A percentile compares a stretch with the other conserved stretches of the same genome.
These are phyloP conservation scores for Suillia variegata DNA, from an alignment of 2,888 invertebrate genomes.

Conservation along the genomic window DNA sequence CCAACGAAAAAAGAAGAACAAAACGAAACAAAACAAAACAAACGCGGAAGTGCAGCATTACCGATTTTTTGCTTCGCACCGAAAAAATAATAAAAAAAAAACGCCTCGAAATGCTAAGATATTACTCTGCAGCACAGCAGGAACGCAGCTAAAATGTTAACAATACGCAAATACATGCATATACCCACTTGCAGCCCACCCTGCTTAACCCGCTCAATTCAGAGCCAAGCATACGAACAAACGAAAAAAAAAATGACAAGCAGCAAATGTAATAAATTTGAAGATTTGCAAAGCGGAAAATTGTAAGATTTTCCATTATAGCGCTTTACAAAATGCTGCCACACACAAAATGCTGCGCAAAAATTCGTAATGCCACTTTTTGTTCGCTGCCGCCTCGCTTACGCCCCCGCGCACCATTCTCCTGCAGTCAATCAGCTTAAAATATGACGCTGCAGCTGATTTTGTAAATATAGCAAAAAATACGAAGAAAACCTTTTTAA, in stretches of 20 bases:
- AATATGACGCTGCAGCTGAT: slow-evolving; percentile 1
- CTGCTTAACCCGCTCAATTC: too few relatives aligned
- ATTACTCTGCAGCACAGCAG: background rate
- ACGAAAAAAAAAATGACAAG: slow-evolving; percentile 7
- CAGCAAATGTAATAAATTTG: slow-evolving; percentile 42
- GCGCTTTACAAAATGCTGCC: background rate
- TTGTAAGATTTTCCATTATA: slow-evolving; percentile 27
- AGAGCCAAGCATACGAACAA: too few relatives aligned
- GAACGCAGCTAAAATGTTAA: background rate
- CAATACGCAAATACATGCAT: background rate
- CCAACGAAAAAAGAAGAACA: too few relatives aligned
- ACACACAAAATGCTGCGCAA: background rate
- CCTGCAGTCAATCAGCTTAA: background rate
- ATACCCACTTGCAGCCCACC: too few relatives aligned
- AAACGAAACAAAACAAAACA: too few relatives aligned
- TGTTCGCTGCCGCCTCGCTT: too few relatives aligned
- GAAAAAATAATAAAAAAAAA: too few relatives aligned
- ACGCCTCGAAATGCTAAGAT: background rate
- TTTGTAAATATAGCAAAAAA: slow-evolving; percentile 1
- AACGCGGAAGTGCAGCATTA: too few relatives aligned
- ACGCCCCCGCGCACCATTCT: too few relatives aligned
- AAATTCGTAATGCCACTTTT: background rate
- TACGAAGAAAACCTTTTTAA: too few relatives aligned
- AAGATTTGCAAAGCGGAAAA: slow-evolving; percentile 45
- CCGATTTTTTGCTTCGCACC: too few relatives aligned